phyloP scores from a whole-genome alignment of 2,797 vertebrate species.

The Sylvia borin region DNA sequence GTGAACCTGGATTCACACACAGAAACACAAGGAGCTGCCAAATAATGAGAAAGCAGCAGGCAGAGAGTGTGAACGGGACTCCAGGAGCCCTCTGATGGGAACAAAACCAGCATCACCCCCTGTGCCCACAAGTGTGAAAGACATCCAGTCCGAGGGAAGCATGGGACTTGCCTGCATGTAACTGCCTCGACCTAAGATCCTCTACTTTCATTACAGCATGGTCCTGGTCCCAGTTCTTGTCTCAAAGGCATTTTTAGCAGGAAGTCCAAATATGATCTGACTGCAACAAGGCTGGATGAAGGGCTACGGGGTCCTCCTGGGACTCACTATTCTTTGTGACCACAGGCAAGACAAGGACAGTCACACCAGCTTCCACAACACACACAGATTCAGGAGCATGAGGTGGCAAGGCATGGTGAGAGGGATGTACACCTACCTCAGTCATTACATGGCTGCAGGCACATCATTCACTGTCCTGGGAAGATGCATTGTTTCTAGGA shows the following conservation, averaged over 20 bases:
- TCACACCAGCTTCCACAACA: background rate
- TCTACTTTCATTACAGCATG: background rate
- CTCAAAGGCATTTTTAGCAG: background rate
- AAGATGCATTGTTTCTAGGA: background rate
- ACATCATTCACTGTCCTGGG: background rate
- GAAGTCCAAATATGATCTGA: background rate
- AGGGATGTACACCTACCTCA: background rate
- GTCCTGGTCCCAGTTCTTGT: background rate
- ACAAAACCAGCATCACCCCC: background rate
- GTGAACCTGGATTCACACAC: background rate
- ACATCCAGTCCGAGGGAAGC: fast-evolving
- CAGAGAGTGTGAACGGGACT: background rate
- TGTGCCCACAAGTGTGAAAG: background rate
- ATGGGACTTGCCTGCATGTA: background rate
- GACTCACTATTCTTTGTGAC: background rate
- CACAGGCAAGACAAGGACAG: background rate
- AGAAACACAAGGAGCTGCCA: background rate
- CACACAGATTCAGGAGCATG: background rate
- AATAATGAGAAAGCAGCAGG: background rate
- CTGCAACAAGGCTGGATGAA: background rate
- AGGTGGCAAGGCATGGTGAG: background rate
- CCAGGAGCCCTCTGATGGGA: slow-evolving; percentile 12
- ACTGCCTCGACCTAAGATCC: background rate
- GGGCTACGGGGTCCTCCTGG: background rate
- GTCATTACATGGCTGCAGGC: background rate